These are phyloP conservation scores for Iphiclides podalirius DNA, from an alignment of 2,888 invertebrate genomes.

Conservation along the genomic window DNA sequence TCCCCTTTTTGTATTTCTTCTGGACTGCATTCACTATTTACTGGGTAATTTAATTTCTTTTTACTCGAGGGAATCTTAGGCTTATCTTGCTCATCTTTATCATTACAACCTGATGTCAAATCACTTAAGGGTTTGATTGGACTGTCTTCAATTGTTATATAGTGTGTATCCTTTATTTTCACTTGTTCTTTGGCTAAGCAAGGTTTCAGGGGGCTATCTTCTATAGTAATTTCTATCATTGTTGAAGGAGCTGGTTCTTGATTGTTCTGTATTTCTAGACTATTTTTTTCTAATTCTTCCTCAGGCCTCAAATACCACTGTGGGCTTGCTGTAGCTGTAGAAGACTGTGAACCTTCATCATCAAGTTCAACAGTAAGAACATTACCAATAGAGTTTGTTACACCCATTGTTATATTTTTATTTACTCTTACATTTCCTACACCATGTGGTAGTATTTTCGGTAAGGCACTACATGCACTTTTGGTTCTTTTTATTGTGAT, in stretches of 20 bases:
- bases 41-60: constrained; percentile 62
- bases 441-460: neutral
- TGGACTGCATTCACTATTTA: constrained; percentile 24
- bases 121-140: constrained; percentile 46
- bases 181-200: constrained; percentile 36
- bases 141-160: constrained; percentile 70
- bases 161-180: constrained; percentile 45
- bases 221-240: constrained; percentile 66
- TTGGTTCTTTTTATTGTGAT: constrained; percentile 53
- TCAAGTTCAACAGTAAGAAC: constrained; percentile 61
- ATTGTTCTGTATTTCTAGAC: constrained; percentile 46
- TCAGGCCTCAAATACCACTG: constrained; percentile 72
- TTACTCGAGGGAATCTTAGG: constrained; percentile 48
- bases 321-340: constrained; percentile 40
- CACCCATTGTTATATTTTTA: constrained; percentile 26
- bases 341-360: constrained; percentile 43
- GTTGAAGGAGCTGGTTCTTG: constrained; percentile 50
- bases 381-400: constrained; percentile 25
- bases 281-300: constrained; percentile 36
- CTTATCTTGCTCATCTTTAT: constrained; percentile 38
- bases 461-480: neutral
- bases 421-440: constrained; percentile 3
- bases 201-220: constrained; percentile 67
- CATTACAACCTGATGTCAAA: constrained; percentile 30
- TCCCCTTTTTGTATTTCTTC: constrained; percentile 37